These are phyloP conservation scores for Sebastes taczanowskii DNA, from an alignment of 2,797 vertebrate genomes.

Conservation along the genomic window DNA sequence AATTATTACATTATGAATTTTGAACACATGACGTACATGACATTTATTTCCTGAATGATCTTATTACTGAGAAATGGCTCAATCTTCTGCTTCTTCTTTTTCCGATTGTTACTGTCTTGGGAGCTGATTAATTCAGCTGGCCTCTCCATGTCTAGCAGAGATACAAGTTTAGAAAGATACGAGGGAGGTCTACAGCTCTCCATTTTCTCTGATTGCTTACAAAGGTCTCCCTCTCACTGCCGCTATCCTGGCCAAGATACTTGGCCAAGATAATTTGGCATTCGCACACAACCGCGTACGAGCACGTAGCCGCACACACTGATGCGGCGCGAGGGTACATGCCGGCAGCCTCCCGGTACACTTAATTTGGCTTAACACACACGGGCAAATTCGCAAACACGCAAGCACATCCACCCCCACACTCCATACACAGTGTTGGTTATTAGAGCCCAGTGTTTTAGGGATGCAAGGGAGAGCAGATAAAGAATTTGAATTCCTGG, in stretches of 20 bases:
- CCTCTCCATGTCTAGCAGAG: conserved; percentile 46
- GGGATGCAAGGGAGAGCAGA: conserved; percentile 66
- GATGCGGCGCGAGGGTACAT: conserved; percentile 2
- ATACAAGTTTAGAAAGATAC: conserved; percentile 57
- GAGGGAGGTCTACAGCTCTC: conserved; percentile 62
- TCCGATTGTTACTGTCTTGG: conserved; percentile 46
- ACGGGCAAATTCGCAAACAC: conserved; percentile 13
- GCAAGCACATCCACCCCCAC: conserved; percentile 11
- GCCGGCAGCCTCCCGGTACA: conserved; percentile 32
- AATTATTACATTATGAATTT: conserved; percentile 44
- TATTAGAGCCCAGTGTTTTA: conserved; percentile 72
- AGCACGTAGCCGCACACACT: conserved; percentile 13
- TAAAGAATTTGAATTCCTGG: conserved; percentile 83
- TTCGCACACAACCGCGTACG: neutral
- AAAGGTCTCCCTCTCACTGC: conserved; percentile 68
- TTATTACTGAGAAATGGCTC: conserved; percentile 51
- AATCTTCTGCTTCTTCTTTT: conserved; percentile 52
- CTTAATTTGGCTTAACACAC: conserved; percentile 51
- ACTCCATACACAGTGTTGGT: conserved; percentile 61
- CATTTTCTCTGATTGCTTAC: conserved; percentile 75
- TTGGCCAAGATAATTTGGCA: conserved; percentile 70
- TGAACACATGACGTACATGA: conserved; percentile 25
- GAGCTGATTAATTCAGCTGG: conserved; percentile 71
- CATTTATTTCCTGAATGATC: conserved; percentile 53
- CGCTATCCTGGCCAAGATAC: conserved; percentile 51